Conservation (phyloP, 2,797 vertebrate species). For the Remorina albescens region DNA sequence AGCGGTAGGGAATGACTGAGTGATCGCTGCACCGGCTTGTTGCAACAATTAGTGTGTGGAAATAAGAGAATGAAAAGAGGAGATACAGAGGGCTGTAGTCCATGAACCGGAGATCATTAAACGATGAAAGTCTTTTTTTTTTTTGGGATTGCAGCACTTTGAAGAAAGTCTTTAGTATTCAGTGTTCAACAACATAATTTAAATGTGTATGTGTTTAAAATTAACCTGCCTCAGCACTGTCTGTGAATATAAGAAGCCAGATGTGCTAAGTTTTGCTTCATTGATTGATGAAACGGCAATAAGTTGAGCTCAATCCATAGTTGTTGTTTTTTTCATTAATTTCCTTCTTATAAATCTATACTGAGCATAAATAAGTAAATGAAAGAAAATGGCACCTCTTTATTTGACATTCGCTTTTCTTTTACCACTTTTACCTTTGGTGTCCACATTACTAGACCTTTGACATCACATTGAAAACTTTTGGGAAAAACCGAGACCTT, state of each 20-base stretch:
- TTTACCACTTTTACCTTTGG: too few relatives aligned
- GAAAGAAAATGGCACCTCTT: background rate
- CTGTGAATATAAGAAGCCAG: too few relatives aligned
- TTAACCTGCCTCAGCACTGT: background rate
- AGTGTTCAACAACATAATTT: slow-evolving; percentile 15
- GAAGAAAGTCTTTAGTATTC: background rate
- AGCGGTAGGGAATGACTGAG: slow-evolving; percentile 24
- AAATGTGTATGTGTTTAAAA: background rate
- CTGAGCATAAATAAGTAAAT: background rate
- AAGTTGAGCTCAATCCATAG: background rate
- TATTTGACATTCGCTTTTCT: background rate
- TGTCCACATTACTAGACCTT: too few relatives aligned
- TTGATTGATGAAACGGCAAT: background rate
- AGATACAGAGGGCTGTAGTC: background rate
- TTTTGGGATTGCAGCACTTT: slow-evolving; percentile 25
- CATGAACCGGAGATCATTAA: slow-evolving; percentile 42
- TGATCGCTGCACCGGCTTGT: background rate
- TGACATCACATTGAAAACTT: too few relatives aligned
- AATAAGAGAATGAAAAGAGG: slow-evolving; percentile 7
- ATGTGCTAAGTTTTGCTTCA: background rate
- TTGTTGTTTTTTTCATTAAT: background rate
- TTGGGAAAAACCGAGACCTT: too few relatives aligned
- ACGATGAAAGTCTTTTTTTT: slow-evolving; percentile 21
- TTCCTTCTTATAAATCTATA: background rate
- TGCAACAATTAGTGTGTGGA: slow-evolving; percentile 25